Evolutionary conservation across 2,797 vertebrate species (phyloP).

Genomic region (Cuniculus paca): DNA sequence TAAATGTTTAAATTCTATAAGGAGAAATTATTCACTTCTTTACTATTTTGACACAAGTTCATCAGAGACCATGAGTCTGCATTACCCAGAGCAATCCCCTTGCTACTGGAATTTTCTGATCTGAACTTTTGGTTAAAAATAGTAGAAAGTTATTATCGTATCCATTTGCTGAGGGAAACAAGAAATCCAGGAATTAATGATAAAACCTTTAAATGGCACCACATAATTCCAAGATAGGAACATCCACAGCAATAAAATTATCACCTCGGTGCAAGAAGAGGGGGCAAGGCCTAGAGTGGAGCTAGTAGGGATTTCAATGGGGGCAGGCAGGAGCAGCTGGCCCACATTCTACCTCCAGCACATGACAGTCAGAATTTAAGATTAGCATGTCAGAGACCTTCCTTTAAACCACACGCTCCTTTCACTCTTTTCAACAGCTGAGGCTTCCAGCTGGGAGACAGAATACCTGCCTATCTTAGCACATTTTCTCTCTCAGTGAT

Average conservation of each 20-base stretch:
- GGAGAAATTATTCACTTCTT: neutral
- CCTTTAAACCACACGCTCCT: slow-evolving; percentile 86
- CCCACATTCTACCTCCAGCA: slow-evolving; percentile 84
- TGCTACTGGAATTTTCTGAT: slow-evolving; percentile 47
- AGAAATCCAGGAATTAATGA: slow-evolving; percentile 70
- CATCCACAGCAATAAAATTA: slow-evolving; percentile 89
- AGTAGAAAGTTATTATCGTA: slow-evolving; percentile 58
- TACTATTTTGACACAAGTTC: neutral
- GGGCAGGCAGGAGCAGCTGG: slow-evolving; percentile 85
- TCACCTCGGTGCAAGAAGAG: slow-evolving; percentile 88
- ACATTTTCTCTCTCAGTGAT: slow-evolving; percentile 66
- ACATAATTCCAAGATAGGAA: slow-evolving; percentile 86
- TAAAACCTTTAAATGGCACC: slow-evolving; percentile 79
- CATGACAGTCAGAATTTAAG: slow-evolving; percentile 88
- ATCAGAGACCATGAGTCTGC: neutral
- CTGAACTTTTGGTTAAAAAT: slow-evolving; percentile 77
- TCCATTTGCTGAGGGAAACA: slow-evolving; percentile 63
- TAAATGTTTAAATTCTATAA: neutral
- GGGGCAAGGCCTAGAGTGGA: slow-evolving; percentile 86
- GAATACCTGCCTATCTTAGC: slow-evolving; percentile 74
- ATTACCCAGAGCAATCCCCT: neutral
- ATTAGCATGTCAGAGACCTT: slow-evolving; percentile 90
- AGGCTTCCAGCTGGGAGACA: slow-evolving; percentile 85
- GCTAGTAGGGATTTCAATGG: slow-evolving; percentile 86
- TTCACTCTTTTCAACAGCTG: slow-evolving; percentile 87